Evolutionary conservation across 2,113 vertebrate genomes (phyloP).

Genomic region (Hippocampus mohnikei): DNA sequence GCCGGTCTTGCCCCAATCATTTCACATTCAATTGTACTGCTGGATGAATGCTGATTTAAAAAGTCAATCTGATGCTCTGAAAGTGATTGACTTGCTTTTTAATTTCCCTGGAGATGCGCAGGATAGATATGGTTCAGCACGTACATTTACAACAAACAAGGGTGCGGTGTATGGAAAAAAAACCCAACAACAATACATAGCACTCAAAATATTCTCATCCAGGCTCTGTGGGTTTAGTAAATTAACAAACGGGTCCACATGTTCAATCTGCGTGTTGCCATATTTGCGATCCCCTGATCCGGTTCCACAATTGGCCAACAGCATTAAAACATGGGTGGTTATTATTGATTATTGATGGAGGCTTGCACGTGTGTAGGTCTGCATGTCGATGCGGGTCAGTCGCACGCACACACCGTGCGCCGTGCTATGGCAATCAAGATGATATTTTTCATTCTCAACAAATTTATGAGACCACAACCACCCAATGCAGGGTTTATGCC

Average conservation of each 20-base stretch:
- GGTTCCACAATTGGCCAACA: conserved; percentile 58
- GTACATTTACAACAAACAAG: background rate
- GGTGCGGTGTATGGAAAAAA: background rate
- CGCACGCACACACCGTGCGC: conserved; percentile 16
- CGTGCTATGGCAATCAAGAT: no score
- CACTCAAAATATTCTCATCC: background rate
- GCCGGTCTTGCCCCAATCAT: background rate
- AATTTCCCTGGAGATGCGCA: background rate
- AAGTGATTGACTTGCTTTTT: conserved; percentile 3
- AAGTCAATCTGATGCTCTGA: background rate
- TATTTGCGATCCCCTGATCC: conserved; percentile 51
- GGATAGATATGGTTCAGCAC: background rate
- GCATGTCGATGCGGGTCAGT: conserved; percentile 22
- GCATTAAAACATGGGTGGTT: conserved; percentile 37
- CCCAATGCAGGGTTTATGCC: no score
- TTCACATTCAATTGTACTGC: background rate
- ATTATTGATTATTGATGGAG: no score
- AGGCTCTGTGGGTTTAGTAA: background rate
- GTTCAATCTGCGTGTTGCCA: conserved; percentile 5
- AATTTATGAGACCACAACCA: no score
- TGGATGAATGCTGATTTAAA: conserved; percentile 3
- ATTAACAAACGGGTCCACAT: background rate
- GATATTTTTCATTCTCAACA: no score
- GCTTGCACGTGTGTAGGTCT: no score
- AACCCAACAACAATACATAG: background rate